A percentile compares a stretch with the other conserved stretches of the same genome.
These are phyloP conservation scores for Cinara cedri DNA, from an alignment of 2,888 invertebrate species.

Conservation along the genomic window DNA sequence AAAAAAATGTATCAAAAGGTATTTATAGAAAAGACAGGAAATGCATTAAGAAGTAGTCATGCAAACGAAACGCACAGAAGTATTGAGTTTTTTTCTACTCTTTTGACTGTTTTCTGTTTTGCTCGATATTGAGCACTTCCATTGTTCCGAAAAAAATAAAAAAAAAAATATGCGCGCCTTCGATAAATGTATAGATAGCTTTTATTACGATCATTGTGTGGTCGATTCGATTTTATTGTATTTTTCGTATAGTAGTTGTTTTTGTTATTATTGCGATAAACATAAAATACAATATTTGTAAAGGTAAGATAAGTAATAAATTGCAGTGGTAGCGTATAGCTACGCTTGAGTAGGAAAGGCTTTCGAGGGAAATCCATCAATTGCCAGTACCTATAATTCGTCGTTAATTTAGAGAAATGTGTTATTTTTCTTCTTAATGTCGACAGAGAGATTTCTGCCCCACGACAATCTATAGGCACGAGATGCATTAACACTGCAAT, in stretches of 20 bases:
- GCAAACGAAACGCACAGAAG: background rate
- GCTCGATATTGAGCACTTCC: background rate
- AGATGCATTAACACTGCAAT: too few relatives aligned
- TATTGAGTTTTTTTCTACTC: background rate
- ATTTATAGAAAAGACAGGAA: background rate
- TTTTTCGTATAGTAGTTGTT: background rate
- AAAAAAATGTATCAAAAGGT: background rate
- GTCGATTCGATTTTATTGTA: background rate
- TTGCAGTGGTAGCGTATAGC: too few relatives aligned
- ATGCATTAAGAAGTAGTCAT: background rate
- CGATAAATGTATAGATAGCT: background rate
- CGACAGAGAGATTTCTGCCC: too few relatives aligned
- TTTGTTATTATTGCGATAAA: background rate
- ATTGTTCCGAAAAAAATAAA: background rate
- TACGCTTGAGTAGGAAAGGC: too few relatives aligned
- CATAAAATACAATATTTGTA: too few relatives aligned
- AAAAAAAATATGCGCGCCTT: background rate
- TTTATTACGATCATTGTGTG: background rate
- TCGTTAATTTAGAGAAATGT: too few relatives aligned
- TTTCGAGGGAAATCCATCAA: too few relatives aligned
- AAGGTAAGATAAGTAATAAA: too few relatives aligned
- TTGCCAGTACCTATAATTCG: too few relatives aligned
- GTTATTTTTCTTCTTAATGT: too few relatives aligned
- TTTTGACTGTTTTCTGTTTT: constrained; percentile 11
- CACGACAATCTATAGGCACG: too few relatives aligned